Evolutionary conservation across 2,797 vertebrate species (phyloP), one percentile per base, ranked within the genome.

Genomic region (Enteromius radiatus): DNA sequence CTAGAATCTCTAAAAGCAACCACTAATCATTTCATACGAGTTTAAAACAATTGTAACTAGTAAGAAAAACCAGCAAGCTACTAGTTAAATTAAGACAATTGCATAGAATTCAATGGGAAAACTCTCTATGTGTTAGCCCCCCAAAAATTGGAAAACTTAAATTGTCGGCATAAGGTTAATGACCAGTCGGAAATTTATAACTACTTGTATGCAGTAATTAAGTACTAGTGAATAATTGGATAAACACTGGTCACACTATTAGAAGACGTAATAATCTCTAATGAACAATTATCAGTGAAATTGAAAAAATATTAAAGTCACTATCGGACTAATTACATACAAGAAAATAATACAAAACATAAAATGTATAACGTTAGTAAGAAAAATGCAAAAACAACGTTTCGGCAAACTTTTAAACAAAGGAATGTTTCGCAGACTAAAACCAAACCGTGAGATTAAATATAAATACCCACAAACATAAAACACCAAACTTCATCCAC

Each of bases 361-460:
- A n/a, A n/a, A n/a, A n/a, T n/a, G n/a, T n/a, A n/a, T n/a, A n/a
- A n/a, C n/a, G n/a, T n/a, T n/a, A n/a, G n/a, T n/a, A n/a, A 59
- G 19, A 74, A 38, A 31, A 31, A 21, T 14, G 10, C 33, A n/a
- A 59, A 76, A 59, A 43, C 15, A 0, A 38, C n/a, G n/a, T 81
- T 81, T 74, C 7, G 12, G 12, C 36, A 10, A 82, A 28, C 33
- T 65, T 81, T 63, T 10, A 36, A 75, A 56, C 80, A 81, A 73
- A 81, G 54, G 28, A 63, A 19, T 26, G 36, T 69, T 79, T 41
- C 47, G 43, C 33, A 28, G 12, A 78, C 43, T n/a, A 12, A 64
- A 52, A 28, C 10, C 1, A 36, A 43, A 15, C 21, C 2, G 12
- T 21, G 43, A 26, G 23, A 69, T 43, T 54, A 38, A 67, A 8